Evolutionary conservation across 1,140 invertebrate species (phyloP).

Genomic region (Mycetomoellerius zeteki): DNA sequence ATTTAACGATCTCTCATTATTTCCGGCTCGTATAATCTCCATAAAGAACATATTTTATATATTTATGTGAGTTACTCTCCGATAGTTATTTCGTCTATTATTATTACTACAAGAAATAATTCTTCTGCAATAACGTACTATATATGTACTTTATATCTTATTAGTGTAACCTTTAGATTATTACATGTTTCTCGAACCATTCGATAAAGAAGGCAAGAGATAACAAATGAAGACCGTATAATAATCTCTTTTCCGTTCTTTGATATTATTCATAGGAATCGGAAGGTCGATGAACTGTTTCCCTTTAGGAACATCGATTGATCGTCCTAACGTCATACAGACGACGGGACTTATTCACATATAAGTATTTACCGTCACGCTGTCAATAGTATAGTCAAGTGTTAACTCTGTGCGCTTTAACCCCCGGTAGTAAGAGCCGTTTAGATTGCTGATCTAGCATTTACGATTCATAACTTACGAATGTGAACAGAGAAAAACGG

Average conservation of each 20-base stretch:
- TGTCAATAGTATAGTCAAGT: constrained; percentile 78
- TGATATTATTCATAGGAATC: constrained; percentile 1
- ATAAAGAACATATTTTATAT: neutral
- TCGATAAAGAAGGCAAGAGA: neutral
- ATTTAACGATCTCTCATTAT: constrained; percentile 6
- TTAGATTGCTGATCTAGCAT: constrained; percentile 84
- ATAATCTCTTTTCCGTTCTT: neutral
- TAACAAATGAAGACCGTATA: neutral
- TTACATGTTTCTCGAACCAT: constrained; percentile 3
- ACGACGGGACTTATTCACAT: constrained; percentile 39
- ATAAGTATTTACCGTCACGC: constrained; percentile 56
- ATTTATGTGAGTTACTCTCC: constrained; percentile 35
- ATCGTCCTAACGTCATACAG: constrained; percentile 33
- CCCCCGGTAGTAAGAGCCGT: constrained; percentile 63
- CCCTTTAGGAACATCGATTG: constrained; percentile 23
- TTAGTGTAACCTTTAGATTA: neutral
- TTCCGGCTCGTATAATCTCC: neutral
- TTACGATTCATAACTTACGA: constrained; percentile 85
- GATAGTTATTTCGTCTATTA: neutral
- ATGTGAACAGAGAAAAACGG: constrained; percentile 67
- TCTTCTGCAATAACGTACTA: neutral
- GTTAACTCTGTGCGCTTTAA: constrained; percentile 79
- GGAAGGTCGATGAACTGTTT: constrained; percentile 30
- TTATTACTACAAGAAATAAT: neutral
- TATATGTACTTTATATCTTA: constrained; percentile 28